Percentiles rank a stretch among this genome's conserved stretches.
These are phyloP conservation scores for Lasioglossum pauxillum DNA, from an alignment of 2,888 invertebrate genomes.

Conservation along the genomic window DNA sequence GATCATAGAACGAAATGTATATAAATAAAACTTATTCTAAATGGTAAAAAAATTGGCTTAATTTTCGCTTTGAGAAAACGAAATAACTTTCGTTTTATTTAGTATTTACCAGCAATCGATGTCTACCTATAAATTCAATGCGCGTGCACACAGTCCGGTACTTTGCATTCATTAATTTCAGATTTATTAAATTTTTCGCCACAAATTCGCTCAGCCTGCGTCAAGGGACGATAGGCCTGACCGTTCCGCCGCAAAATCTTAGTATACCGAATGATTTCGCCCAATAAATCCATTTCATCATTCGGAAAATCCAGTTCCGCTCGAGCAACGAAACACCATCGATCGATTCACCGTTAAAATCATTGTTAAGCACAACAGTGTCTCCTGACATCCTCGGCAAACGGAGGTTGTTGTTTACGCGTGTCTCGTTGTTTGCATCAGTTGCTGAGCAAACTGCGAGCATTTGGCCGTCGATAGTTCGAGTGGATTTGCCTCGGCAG, in stretches of 20 bases:
- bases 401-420: slow-evolving; percentile 3
- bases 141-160: background rate
- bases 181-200: background rate
- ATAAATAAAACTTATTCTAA: too few relatives aligned
- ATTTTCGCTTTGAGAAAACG: too few relatives aligned
- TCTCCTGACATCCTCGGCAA: background rate
- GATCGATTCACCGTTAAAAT: background rate
- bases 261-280: background rate
- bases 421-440: slow-evolving; percentile 37
- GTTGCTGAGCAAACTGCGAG: slow-evolving; percentile 18
- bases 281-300: background rate
- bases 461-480: slow-evolving; percentile 23
- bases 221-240: background rate
- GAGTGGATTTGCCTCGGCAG: slow-evolving; percentile 21
- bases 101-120: background rate
- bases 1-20: too few relatives aligned
- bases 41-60: too few relatives aligned
- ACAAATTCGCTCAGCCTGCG: background rate
- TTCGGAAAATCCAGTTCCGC: background rate
- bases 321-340: background rate
- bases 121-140: background rate
- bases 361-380: background rate
- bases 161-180: background rate
- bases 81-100: background rate
- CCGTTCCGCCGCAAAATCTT: background rate